Conservation (phyloP, 2,888 invertebrate genomes). For the Eilema sororculum region DNA sequence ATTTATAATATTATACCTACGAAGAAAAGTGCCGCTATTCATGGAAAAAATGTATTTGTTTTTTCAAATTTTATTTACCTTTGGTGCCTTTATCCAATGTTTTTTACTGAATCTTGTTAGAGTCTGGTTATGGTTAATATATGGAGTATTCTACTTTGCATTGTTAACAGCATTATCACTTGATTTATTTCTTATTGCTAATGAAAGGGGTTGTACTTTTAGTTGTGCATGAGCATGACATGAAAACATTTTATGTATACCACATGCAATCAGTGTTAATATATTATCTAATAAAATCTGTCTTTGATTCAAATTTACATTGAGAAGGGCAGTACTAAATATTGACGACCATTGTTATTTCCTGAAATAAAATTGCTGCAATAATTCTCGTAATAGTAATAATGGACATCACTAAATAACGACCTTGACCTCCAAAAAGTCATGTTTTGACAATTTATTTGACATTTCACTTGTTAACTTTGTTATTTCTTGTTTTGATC, state of each 20-base stretch:
- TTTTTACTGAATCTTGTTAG: conserved; percentile 76
- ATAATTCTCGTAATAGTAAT: not conserved
- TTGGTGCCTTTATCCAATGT: conserved; percentile 82
- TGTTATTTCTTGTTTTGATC: not conserved
- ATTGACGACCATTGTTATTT: not conserved
- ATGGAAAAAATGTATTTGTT: conserved; percentile 85
- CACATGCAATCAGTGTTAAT: conserved; percentile 41
- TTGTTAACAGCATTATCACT: conserved; percentile 72
- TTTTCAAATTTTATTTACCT: conserved; percentile 83
- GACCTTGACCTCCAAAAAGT: not conserved
- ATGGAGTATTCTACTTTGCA: conserved; percentile 77
- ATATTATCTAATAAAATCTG: conserved; percentile 37
- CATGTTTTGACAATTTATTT: not conserved
- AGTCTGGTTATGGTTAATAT: conserved; percentile 80
- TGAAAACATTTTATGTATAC: conserved; percentile 42
- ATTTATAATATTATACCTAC: conserved; percentile 76
- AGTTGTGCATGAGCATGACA: conserved; percentile 71
- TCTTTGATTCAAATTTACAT: conserved; percentile 37
- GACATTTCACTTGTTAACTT: not conserved
- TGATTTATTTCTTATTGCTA: conserved; percentile 81
- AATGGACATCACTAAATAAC: not conserved
- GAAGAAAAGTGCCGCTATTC: conserved; percentile 78
- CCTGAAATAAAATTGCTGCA: not conserved
- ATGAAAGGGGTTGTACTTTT: conserved; percentile 83
- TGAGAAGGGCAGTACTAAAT: not conserved